phyloP scores from a whole-genome alignment of 2,888 invertebrate species.

The Himalopsyche tibetana region DNA sequence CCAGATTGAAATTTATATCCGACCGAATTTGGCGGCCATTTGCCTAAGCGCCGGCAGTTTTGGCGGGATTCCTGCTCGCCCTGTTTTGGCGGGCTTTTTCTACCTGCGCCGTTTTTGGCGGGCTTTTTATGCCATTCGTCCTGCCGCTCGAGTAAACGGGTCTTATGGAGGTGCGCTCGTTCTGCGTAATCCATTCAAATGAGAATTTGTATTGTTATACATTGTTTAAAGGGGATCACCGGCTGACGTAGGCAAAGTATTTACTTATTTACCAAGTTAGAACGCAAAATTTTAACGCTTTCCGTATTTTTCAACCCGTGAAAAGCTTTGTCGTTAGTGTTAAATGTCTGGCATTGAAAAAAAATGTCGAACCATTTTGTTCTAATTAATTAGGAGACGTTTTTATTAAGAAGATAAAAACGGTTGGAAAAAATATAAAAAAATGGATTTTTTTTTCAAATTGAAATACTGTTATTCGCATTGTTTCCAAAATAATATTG shows the following conservation, averaged over 20 bases:
- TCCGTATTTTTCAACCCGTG: neutral
- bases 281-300: neutral
- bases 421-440: neutral
- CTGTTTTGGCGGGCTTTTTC: constrained; percentile 46
- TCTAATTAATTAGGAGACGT: neutral
- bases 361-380: neutral
- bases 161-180: neutral
- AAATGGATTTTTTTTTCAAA: no score
- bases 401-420: no score
- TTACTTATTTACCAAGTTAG: neutral
- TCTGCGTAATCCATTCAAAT: constrained; percentile 36
- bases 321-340: neutral
- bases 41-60: constrained; percentile 11
- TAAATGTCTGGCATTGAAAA: constrained; percentile 24
- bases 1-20: constrained; percentile 51
- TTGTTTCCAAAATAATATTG: no score
- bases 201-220: constrained; percentile 17
- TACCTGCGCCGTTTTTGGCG: constrained; percentile 24
- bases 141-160: constrained; percentile 35
- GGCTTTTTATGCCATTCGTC: neutral
- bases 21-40: constrained; percentile 42
- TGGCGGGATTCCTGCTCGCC: constrained; percentile 17
- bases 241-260: neutral
- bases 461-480: no score
- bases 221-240: constrained; percentile 11